phyloP scores from a whole-genome alignment of 2,113 vertebrate species.

The Hemiprocne comata region DNA sequence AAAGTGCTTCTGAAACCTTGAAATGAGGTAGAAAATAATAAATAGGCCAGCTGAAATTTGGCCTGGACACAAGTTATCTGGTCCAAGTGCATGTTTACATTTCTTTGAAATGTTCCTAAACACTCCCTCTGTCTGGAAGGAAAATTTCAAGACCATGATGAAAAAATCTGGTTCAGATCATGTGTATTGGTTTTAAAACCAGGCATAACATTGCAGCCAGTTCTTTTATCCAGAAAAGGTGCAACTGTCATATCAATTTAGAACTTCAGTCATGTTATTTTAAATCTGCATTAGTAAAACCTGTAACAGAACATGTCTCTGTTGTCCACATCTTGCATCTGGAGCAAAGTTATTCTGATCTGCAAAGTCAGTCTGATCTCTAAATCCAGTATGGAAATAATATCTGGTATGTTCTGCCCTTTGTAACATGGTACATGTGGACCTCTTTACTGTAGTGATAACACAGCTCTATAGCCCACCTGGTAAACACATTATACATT shows the following conservation, averaged over 20 bases:
- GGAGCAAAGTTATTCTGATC: slow-evolving; percentile 48
- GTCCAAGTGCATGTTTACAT: slow-evolving; percentile 1
- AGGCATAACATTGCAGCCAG: slow-evolving; percentile 36
- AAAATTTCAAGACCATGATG: slow-evolving; percentile 19
- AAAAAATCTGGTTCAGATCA: slow-evolving; percentile 70
- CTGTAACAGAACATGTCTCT: slow-evolving; percentile 43
- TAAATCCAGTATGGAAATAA: slow-evolving; percentile 28
- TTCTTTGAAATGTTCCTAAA: slow-evolving; percentile 39
- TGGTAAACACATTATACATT: slow-evolving; percentile 61
- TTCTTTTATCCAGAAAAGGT: slow-evolving; percentile 65
- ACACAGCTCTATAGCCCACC: slow-evolving; percentile 26
- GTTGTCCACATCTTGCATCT: slow-evolving; percentile 47
- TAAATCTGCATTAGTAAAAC: slow-evolving; percentile 64
- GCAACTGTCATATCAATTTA: slow-evolving; percentile 72
- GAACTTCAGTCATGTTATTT: slow-evolving; percentile 70
- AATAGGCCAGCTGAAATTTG: background rate
- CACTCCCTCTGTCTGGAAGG: background rate
- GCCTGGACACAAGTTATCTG: background rate
- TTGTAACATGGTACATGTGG: slow-evolving; percentile 35
- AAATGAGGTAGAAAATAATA: background rate
- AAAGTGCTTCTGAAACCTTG: background rate
- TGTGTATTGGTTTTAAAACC: slow-evolving; percentile 60
- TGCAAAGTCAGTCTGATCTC: slow-evolving; percentile 18
- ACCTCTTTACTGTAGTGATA: slow-evolving; percentile 26
- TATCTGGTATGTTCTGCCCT: slow-evolving; percentile 52